These are phyloP conservation scores for Centropristis striata DNA, from an alignment of 2,113 vertebrate genomes.

Conservation along the genomic window DNA sequence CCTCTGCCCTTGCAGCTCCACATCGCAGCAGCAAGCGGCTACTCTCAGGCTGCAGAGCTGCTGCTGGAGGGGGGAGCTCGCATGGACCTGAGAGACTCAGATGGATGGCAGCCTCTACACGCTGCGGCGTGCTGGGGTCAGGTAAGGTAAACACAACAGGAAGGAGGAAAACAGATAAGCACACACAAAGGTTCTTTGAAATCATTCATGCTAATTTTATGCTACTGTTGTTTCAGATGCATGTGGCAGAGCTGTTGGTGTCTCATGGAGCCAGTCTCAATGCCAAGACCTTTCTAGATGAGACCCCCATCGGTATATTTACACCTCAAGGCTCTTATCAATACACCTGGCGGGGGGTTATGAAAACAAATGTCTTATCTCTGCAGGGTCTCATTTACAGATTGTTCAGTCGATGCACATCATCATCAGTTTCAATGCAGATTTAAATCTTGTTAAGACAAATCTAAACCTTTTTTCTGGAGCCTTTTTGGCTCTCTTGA, in stretches of 20 bases:
- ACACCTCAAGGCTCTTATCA: conserved; percentile 3
- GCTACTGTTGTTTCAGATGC: conserved; percentile 87
- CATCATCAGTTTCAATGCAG: not conserved
- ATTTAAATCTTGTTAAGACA: not conserved
- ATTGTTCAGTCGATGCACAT: conserved; percentile 7
- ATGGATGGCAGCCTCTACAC: conserved; percentile 97
- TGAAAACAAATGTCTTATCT: conserved; percentile 13
- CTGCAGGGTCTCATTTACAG: conserved; percentile 3
- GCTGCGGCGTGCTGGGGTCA: conserved; percentile 99
- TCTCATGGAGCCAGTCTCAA: conserved; percentile 96
- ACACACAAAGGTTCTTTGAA: not conserved
- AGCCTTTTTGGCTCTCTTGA: no score
- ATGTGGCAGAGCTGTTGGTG: conserved; percentile 94
- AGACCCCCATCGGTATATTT: conserved; percentile 95
- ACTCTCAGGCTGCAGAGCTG: conserved; percentile 92
- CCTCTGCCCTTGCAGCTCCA: conserved; percentile 88
- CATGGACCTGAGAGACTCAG: conserved; percentile 92
- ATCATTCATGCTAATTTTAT: conserved; percentile 16
- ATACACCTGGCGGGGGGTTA: conserved; percentile 3
- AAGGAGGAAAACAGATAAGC: conserved; percentile 29
- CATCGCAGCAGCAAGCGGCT: conserved; percentile 95
- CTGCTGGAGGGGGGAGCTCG: conserved; percentile 94
- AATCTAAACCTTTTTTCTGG: not conserved
- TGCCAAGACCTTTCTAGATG: conserved; percentile 94
- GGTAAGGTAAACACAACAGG: conserved; percentile 81